Base-by-base conservation (phyloP, 2,888 invertebrate species). In the Troides oblongomaculatus region DNA sequence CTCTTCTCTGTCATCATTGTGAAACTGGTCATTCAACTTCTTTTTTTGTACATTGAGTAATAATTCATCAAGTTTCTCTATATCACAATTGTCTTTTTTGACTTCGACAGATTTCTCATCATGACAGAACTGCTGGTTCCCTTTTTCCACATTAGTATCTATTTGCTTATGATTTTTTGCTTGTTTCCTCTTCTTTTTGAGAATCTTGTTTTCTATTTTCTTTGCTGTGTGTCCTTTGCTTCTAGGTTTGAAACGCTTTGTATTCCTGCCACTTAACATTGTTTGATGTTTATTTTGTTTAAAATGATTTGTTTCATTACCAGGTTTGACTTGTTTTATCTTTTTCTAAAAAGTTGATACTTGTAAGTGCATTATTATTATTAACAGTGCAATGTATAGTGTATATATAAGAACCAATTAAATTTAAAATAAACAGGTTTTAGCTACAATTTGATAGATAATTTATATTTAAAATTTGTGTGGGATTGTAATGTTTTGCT, bases 21-120 rank as follows among this genome's bases (percentile, higher is more conserved):
- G 75, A 21, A 83, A 76, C 5, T 77, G 76, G 56, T 85, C 82
- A 74, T 84, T 81, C 6, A 86, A 73, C 75, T 85, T 86, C 69
- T 84, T 85, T 70, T 86, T 88, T 70, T 84, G 87, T 58, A 79
- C 84, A 69, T 85, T 81, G 17, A 86, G 73, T 69, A 88, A 72
- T 18, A 83, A 70, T 76, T 85, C 86, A 71, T 88, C 86, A 68
- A 81, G 75, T 71, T 82, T 81, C 64, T 86, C 86, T 18, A 78
- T 75, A 56, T 85, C 81, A 60, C 79, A 70, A 64, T 77, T 76
- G 50, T 75, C 71, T 43, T 76, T 71, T 68, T 82, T 77, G 18
- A 74, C 65, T 69, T 72, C 68, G 63, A 72, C 72, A 68, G 66
- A 65, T 64, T 72, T 62, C 36, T 72, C 70, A 58, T 71, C 69